phyloP scores from a whole-genome alignment of 2,888 invertebrate species.

The Tipula confusa region DNA sequence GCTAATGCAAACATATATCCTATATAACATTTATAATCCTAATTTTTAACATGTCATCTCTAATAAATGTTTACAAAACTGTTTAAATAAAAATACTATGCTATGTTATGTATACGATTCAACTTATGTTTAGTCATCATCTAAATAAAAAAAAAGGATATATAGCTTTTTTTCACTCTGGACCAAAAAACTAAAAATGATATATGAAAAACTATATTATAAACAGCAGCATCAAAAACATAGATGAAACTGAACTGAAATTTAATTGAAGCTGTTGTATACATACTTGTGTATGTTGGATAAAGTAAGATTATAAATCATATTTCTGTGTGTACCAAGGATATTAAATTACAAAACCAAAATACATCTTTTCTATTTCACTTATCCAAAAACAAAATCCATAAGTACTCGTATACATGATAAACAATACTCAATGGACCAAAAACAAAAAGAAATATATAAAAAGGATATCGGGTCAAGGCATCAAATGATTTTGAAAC shows the following conservation, averaged over 20 bases:
- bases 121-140: constrained; percentile 13
- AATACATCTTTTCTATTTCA: not conserved
- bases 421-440: not conserved
- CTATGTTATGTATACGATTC: not conserved
- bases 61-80: constrained; percentile 25
- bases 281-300: not conserved
- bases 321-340: not conserved
- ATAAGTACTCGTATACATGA: not conserved
- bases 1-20: not conserved
- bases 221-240: not conserved
- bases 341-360: not conserved
- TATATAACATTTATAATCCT: constrained; percentile 21
- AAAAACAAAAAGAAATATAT: not conserved
- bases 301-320: not conserved
- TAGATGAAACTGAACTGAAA: not conserved
- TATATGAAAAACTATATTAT: not conserved
- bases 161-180: not conserved
- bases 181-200: not conserved
- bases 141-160: not conserved
- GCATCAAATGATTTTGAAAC: not conserved
- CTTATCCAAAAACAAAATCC: not conserved
- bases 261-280: not conserved
- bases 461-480: no score
- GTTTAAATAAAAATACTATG: not conserved
- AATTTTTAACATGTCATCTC: constrained; percentile 12